Conservation (phyloP, 2,888 invertebrate genomes). For the Microplitis deprimator region DNA sequence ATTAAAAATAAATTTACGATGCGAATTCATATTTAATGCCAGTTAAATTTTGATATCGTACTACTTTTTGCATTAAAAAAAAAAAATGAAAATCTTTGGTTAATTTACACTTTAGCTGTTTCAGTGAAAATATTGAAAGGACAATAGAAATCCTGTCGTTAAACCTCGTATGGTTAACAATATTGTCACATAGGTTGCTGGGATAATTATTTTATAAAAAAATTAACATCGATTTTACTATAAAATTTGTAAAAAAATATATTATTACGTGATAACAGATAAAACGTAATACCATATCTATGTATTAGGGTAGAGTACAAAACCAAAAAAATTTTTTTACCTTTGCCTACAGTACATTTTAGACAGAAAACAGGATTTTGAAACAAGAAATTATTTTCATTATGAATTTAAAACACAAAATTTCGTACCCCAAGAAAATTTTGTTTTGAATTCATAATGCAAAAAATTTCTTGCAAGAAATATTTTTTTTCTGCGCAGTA, state of each 20-base stretch:
- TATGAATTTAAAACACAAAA: no score
- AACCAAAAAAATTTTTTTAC: no score
- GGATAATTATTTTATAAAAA: conserved; percentile 58
- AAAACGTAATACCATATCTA: no score
- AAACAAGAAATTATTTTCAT: no score
- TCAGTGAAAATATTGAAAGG: conserved; percentile 28
- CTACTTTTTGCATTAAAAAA: neutral
- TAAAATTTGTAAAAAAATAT: conserved; percentile 55
- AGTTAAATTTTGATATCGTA: no score
- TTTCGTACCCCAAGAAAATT: no score
- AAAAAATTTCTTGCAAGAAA: neutral
- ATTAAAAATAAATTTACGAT: neutral
- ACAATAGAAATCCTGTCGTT: conserved; percentile 48
- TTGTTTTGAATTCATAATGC: no score
- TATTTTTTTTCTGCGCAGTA: no score
- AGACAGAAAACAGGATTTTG: no score
- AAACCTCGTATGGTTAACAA: conserved; percentile 53
- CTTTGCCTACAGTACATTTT: no score
- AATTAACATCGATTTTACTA: conserved; percentile 62
- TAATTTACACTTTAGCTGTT: neutral
- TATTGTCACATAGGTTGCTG: conserved; percentile 54
- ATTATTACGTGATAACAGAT: conserved; percentile 26
- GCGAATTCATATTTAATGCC: neutral
- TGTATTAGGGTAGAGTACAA: no score
- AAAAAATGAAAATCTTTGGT: neutral